These are phyloP conservation scores for Aphis craccivora DNA, from an alignment of 1,140 invertebrate genomes.

Conservation along the genomic window DNA sequence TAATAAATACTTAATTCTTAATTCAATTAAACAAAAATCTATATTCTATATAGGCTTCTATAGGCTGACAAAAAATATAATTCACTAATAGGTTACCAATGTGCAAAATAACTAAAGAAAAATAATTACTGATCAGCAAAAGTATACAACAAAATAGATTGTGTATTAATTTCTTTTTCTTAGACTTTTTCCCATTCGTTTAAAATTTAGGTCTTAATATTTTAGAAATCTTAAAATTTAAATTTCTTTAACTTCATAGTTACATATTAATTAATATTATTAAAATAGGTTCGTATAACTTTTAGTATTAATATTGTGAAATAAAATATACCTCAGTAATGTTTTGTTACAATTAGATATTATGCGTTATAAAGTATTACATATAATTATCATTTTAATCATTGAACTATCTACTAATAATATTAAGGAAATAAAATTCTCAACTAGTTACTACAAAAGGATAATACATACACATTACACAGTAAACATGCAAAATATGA, in stretches of 20 bases:
- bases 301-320: neutral
- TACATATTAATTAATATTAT: too few species aligned
- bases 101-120: neutral
- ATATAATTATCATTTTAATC: neutral
- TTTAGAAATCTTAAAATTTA: too few species aligned
- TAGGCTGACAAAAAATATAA: neutral
- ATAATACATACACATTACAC: neutral
- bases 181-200: neutral
- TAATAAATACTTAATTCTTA: neutral
- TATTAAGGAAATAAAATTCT: neutral
- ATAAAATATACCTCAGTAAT: neutral
- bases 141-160: neutral
- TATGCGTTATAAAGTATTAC: neutral
- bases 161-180: neutral
- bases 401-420: neutral
- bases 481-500: slow-evolving; percentile 34
- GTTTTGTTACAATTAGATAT: slow-evolving; percentile 54
- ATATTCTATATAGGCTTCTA: too few species aligned
- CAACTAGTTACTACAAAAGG: neutral
- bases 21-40: neutral
- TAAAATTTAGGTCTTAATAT: neutral
- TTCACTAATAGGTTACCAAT: neutral
- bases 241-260: too few species aligned
- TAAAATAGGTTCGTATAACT: too few species aligned
- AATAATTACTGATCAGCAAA: neutral